Evolutionary conservation across 2,113 vertebrate species (phyloP).

Genomic region (Ginglymostoma cirratum): DNA sequence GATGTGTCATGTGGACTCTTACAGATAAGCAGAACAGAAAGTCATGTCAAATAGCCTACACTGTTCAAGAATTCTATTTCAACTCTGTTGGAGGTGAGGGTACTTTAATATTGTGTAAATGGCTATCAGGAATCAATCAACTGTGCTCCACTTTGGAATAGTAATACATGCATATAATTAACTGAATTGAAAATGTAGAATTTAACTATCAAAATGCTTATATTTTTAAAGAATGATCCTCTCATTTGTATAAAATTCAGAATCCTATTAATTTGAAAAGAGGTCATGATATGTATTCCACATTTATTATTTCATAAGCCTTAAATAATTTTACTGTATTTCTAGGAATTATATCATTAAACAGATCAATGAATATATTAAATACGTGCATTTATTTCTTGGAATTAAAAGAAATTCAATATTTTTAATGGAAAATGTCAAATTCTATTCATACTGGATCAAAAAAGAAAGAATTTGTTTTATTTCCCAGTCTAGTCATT

Average conservation of each 20-base stretch:
- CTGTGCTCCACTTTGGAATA: neutral
- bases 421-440: neutral
- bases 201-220: neutral
- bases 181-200: neutral
- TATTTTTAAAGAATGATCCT: neutral
- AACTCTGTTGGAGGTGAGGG: neutral
- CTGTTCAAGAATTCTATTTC: neutral
- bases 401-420: neutral
- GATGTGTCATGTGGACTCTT: neutral
- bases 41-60: neutral
- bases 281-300: neutral
- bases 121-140: neutral
- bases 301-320: neutral
- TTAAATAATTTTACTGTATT: neutral
- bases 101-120: neutral
- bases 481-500: neutral
- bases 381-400: neutral
- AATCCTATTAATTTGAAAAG: neutral
- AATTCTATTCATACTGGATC: neutral
- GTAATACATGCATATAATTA: neutral
- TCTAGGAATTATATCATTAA: neutral
- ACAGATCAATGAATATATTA: neutral
- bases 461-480: neutral
- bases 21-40: conserved; percentile 27
- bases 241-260: neutral